These are phyloP conservation scores for Diloba caeruleocephala DNA, from an alignment of 2,888 invertebrate genomes.

Conservation along the genomic window DNA sequence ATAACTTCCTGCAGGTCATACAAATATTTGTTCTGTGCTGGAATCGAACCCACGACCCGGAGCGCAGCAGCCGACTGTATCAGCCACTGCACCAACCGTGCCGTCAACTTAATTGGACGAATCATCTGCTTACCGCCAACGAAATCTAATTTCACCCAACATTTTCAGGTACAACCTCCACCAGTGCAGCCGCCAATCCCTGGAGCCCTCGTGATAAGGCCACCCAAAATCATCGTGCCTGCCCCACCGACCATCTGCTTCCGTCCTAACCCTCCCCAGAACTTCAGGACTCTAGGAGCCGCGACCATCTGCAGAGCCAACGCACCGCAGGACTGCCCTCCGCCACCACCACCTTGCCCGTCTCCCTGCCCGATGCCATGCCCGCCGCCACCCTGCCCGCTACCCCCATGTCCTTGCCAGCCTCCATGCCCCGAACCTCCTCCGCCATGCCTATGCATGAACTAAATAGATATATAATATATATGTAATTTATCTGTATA, in stretches of 20 bases:
- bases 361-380: conserved; percentile 12
- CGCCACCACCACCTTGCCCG: conserved; percentile 9
- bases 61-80: no score
- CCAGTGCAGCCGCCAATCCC: conserved; percentile 67
- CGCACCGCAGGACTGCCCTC: neutral
- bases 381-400: conserved; percentile 21
- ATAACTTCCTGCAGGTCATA: no score
- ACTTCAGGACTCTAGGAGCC: conserved; percentile 67
- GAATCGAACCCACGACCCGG: no score
- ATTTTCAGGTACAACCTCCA: conserved; percentile 70
- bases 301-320: conserved; percentile 47
- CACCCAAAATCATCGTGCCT: conserved; percentile 73
- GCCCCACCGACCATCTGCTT: conserved; percentile 74
- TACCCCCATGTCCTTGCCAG: conserved; percentile 19
- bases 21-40: no score
- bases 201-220: conserved; percentile 63
- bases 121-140: no score
- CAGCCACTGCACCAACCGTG: no score
- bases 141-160: neutral
- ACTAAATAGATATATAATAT: conserved; percentile 50
- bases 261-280: conserved; percentile 67
- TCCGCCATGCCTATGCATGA: conserved; percentile 1
- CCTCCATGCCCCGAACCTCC: conserved; percentile 25
- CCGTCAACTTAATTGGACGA: no score
- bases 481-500: conserved; percentile 48